Conservation (phyloP, 2,888 invertebrate genomes). For the Junonia oenone region DNA sequence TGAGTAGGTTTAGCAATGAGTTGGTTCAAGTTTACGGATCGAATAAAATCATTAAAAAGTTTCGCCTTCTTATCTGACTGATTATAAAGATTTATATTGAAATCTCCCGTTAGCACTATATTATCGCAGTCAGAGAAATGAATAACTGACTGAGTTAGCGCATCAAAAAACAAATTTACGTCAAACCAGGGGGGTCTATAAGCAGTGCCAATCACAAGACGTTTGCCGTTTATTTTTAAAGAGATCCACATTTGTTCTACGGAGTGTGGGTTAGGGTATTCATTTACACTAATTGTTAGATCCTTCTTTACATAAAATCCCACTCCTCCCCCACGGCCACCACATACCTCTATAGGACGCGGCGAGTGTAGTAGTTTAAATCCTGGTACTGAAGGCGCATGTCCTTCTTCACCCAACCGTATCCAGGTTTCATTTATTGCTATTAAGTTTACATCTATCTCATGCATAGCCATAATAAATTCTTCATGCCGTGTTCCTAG, state of each 20-base stretch:
- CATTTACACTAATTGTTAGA: not conserved
- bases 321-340: constrained; percentile 17
- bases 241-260: constrained; percentile 30
- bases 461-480: constrained; percentile 21
- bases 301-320: not conserved
- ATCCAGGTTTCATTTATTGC: constrained; percentile 35
- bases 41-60: constrained; percentile 8
- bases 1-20: constrained; percentile 22
- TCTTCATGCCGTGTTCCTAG: too few relatives aligned
- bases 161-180: not conserved
- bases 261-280: not conserved
- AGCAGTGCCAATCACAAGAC: too few relatives aligned
- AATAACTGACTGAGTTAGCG: not conserved
- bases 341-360: not conserved
- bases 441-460: constrained; percentile 24
- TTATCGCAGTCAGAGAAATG: not conserved
- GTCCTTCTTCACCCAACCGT: constrained; percentile 26
- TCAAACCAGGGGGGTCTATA: too few relatives aligned
- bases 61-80: not conserved
- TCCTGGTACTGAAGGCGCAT: constrained; percentile 28
- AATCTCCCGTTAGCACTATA: constrained; percentile 5
- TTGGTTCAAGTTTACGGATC: constrained; percentile 12
- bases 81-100: constrained; percentile 2
- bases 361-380: constrained; percentile 19
- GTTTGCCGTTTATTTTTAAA: too few relatives aligned